These are phyloP conservation scores for Osmoderma eremita DNA, from an alignment of 2,888 invertebrate species.

Conservation along the genomic window DNA sequence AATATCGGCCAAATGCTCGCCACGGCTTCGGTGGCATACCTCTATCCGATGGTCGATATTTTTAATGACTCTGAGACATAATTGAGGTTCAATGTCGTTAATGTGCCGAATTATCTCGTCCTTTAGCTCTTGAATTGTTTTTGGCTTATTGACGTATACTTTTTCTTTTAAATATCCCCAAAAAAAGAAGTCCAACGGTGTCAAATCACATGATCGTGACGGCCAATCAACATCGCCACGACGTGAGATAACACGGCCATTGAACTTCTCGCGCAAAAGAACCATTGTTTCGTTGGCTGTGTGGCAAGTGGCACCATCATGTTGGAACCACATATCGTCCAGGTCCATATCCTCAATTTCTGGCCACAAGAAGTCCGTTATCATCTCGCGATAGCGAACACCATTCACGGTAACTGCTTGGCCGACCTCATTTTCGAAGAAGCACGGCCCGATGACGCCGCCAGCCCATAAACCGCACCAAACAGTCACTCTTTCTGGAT, in stretches of 20 bases:
- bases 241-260: constrained; percentile 11
- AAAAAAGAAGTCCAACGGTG: too few relatives aligned
- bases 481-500: background rate
- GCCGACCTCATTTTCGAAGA: too few relatives aligned
- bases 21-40: too few relatives aligned
- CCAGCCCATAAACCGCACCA: too few relatives aligned
- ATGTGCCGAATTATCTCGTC: too few relatives aligned
- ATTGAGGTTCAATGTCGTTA: too few relatives aligned
- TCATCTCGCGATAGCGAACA: constrained; percentile 42
- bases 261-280: constrained; percentile 6
- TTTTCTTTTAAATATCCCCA: too few relatives aligned
- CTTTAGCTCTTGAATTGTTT: too few relatives aligned
- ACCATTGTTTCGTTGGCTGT: constrained; percentile 3
- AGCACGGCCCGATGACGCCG: too few relatives aligned
- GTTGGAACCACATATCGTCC: constrained; percentile 42
- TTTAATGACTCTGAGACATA: too few relatives aligned
- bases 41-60: background rate
- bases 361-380: constrained; percentile 42
- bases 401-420: background rate
- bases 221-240: constrained; percentile 20
- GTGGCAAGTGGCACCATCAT: constrained; percentile 43
- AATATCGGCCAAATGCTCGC: too few relatives aligned
- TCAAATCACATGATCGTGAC: background rate
- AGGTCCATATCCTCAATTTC: constrained; percentile 35
- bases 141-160: too few relatives aligned